Evolutionary conservation across 2,888 invertebrate genomes (phyloP), one percentile per base, ranked within the genome.

Genomic region (Entomobrya proxima): DNA sequence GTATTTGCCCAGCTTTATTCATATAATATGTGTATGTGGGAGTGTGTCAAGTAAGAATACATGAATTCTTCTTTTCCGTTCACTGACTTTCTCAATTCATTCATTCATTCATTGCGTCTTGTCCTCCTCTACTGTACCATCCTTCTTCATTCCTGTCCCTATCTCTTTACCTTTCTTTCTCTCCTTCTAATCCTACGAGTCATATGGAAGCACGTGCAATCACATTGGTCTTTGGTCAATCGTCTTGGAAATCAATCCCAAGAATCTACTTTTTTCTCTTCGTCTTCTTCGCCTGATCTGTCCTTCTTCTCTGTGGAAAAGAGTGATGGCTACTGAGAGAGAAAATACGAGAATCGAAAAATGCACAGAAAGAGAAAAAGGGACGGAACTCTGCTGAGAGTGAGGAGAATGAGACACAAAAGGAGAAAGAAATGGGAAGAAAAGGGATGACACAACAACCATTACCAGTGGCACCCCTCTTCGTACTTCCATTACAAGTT

Each of bases 361-460:
- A 67, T 1, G 76, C 11, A 64, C 18, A 32, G 47, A 47, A 47
- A n/a, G n/a, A n/a, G 58, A 40, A 15, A 55, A 78, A 47, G 80
- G 24, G 55, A 35, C 18, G 64, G 55, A 64, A 64, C 55, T 40
- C 47, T 44, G 13, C 40, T 61, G 27, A 32, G 32, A 67, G 21
- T 3, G 81, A 30, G 61, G 44, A 74, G 67, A 47, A 75, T 52
- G 32, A 64, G 50, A 55, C 35, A 75, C 52, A 55, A 30, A 75
- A 75, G 24, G 35, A 55, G 55, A 55, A 40, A 27, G 72, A 32
- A 44, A 50, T 47, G 58, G 37, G 18, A 58, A 30, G 32, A 72
- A 64, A 50, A 61, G 75, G 64, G 75, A 83, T 69, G 83, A 77
- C 84, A 78, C 84, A 84, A 72, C 84, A 78, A 84, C 84, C 78